A percentile compares a stretch with the other conserved stretches of the same genome.
These are phyloP conservation scores for Microdon myrmicae DNA, from an alignment of 2,888 invertebrate genomes.

Conservation along the genomic window DNA sequence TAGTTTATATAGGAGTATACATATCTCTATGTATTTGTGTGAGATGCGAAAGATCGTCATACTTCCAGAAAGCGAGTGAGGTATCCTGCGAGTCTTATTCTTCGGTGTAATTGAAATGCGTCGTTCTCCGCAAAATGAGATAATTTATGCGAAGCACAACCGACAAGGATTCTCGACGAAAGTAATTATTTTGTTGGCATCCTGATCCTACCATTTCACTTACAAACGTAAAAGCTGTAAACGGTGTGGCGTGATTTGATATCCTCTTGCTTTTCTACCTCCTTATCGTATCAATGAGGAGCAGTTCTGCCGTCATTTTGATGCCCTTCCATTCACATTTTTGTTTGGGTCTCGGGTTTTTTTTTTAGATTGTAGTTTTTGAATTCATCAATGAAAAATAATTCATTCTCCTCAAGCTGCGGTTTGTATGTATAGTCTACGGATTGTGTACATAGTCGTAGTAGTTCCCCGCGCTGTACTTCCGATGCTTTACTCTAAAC, in stretches of 20 bases:
- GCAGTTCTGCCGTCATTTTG: neutral
- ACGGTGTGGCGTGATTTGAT: constrained; percentile 42
- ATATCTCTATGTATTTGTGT: too few species aligned
- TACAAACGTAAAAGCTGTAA: constrained; percentile 38
- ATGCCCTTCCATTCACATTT: constrained; percentile 1
- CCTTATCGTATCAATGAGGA: constrained; percentile 3
- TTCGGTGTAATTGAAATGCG: constrained; percentile 45
- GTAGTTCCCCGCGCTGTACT: too few species aligned
- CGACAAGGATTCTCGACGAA: constrained; percentile 36
- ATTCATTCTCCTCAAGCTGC: constrained; percentile 36
- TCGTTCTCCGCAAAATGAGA: constrained; percentile 25
- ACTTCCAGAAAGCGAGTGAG: too few species aligned
- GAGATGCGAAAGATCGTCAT: too few species aligned
- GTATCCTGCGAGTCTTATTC: constrained; percentile 17
- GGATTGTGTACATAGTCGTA: too few species aligned
- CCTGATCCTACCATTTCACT: constrained; percentile 31
- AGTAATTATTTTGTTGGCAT: constrained; percentile 46
- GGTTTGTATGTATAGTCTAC: too few species aligned
- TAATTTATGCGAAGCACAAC: constrained; percentile 47
- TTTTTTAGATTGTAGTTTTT: constrained; percentile 1
- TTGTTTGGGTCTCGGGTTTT: neutral
- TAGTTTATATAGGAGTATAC: neutral
- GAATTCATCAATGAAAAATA: constrained; percentile 8
- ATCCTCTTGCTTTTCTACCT: constrained; percentile 33
- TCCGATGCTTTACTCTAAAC: too few species aligned